These are phyloP conservation scores for Cinclus cinclus DNA, from an alignment of 2,113 vertebrate genomes.

Conservation along the genomic window DNA sequence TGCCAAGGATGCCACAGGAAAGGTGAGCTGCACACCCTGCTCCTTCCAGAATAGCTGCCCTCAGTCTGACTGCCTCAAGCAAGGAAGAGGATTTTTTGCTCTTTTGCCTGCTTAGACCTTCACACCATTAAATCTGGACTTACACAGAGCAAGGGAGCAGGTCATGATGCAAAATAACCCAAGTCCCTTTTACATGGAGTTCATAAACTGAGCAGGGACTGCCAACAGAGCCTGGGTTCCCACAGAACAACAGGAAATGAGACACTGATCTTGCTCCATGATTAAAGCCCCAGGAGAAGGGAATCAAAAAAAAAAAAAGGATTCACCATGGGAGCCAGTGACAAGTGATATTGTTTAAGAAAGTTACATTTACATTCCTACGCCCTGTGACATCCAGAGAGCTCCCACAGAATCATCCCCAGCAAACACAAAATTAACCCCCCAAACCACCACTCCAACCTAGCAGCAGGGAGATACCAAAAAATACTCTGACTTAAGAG, in stretches of 20 bases:
- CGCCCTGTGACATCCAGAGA: accelerated
- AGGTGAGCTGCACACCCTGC: background rate
- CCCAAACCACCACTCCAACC: background rate
- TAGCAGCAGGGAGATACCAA: background rate
- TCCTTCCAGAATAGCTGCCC: background rate
- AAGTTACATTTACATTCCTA: background rate
- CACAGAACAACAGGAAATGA: background rate
- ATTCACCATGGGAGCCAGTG: background rate
- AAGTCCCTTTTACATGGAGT: background rate
- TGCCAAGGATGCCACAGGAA: background rate
- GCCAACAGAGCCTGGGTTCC: background rate
- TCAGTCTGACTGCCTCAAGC: background rate
- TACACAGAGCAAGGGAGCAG: background rate
- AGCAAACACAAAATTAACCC: background rate
- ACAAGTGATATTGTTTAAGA: background rate
- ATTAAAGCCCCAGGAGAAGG: background rate
- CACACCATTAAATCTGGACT: background rate
- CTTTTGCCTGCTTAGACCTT: background rate
- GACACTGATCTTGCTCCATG: background rate
- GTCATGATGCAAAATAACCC: background rate
- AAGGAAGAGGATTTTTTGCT: background rate
- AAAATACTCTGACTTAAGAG: slow-evolving; percentile 40
- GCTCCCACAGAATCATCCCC: background rate
- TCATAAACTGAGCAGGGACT: background rate
- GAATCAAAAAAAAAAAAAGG: background rate